Evolutionary conservation across 2,888 invertebrate species (phyloP).

Genomic region (Ochropleura leucogaster): DNA sequence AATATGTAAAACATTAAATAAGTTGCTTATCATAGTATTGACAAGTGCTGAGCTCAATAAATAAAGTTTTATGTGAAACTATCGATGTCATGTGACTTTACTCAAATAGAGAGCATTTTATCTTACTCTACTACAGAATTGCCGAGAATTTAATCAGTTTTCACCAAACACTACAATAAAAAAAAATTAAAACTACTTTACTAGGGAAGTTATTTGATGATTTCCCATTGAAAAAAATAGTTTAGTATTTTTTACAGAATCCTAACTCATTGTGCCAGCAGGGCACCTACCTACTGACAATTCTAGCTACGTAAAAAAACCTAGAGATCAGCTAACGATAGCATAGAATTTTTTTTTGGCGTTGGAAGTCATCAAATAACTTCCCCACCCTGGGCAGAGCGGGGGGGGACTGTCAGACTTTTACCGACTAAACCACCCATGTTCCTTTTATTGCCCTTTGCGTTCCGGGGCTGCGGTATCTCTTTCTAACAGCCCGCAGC

Average conservation of each 20-base stretch:
- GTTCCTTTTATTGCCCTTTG: too few relatives aligned
- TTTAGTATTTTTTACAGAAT: neutral
- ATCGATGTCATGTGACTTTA: neutral
- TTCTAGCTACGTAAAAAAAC: neutral
- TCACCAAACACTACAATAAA: neutral
- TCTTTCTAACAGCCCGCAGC: too few relatives aligned
- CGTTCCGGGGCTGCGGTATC: too few relatives aligned
- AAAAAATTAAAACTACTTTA: too few relatives aligned
- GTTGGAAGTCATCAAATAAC: too few relatives aligned
- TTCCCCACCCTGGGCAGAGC: too few relatives aligned
- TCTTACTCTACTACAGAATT: neutral
- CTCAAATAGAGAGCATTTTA: neutral
- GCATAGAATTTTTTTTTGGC: neutral
- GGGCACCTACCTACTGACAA: neutral
- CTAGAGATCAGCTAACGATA: neutral
- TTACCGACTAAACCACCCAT: too few relatives aligned
- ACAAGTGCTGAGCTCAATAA: conserved; percentile 35
- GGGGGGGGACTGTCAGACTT: too few relatives aligned
- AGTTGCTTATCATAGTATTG: conserved; percentile 48
- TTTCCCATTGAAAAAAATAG: too few relatives aligned
- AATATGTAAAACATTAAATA: conserved; percentile 44
- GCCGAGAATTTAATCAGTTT: neutral
- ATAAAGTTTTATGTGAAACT: conserved; percentile 24
- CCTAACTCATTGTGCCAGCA: neutral
- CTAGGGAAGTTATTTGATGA: too few relatives aligned